Conservation (phyloP, 2,113 vertebrate genomes). For the Psittacus erithacus region DNA sequence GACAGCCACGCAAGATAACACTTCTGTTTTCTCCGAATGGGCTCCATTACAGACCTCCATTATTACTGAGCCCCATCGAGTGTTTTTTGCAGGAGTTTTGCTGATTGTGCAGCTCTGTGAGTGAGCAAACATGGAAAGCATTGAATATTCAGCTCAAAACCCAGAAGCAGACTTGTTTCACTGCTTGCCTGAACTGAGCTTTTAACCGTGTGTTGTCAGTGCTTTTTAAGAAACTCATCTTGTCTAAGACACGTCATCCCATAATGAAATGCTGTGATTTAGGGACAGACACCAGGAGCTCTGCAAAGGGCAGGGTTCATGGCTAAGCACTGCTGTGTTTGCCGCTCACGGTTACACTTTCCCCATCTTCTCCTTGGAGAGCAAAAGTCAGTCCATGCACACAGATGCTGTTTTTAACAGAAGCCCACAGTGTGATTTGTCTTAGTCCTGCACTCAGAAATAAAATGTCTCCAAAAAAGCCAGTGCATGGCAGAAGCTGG, state of each 20-base stretch:
- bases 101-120: constrained; percentile 53
- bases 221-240: constrained; percentile 53
- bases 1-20: background rate
- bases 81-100: constrained; percentile 46
- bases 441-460: background rate
- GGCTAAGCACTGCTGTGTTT: background rate
- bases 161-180: background rate
- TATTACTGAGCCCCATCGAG: background rate
- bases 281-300: background rate
- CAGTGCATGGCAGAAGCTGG: background rate
- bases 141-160: constrained; percentile 27
- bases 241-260: rapidly evolving
- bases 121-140: constrained; percentile 34
- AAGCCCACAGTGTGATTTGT: background rate
- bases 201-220: background rate
- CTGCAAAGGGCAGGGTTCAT: background rate
- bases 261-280: background rate
- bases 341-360: background rate
- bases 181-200: background rate
- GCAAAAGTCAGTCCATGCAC: background rate
- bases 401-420: background rate
- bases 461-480: background rate
- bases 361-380: background rate
- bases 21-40: constrained; percentile 38
- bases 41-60: constrained; percentile 46